Evolutionary conservation across 2,888 invertebrate species (phyloP).

Genomic region (Toxonevra muliebris): DNA sequence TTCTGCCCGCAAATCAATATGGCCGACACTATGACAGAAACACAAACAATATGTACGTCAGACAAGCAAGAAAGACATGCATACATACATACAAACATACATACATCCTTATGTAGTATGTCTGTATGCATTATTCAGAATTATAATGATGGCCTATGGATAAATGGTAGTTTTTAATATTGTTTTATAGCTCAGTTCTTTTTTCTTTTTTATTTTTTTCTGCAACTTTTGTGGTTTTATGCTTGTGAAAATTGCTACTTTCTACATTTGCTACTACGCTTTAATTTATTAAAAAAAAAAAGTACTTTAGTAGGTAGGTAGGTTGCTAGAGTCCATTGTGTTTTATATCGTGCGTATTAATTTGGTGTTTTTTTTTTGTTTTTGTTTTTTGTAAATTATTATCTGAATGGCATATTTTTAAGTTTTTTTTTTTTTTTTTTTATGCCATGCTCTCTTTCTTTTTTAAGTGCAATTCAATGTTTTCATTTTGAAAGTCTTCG

Average conservation of each 20-base stretch:
- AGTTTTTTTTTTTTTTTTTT: background rate
- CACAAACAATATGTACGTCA: conserved; percentile 25
- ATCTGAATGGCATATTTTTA: background rate
- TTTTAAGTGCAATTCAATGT: conserved; percentile 43
- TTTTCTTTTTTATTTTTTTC: background rate
- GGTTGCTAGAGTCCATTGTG: too few species aligned
- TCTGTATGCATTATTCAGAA: background rate
- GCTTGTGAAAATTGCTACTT: too few species aligned
- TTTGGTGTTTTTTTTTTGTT: background rate
- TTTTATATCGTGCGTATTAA: background rate
- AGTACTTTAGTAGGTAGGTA: too few species aligned
- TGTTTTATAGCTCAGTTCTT: background rate
- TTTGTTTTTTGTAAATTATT: too few species aligned
- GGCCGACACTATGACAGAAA: conserved; percentile 43
- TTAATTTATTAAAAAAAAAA: too few species aligned
- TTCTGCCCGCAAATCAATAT: conserved; percentile 49
- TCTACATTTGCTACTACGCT: too few species aligned
- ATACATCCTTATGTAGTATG: background rate
- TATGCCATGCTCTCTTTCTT: background rate
- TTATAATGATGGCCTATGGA: conserved; percentile 24
- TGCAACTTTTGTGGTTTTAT: conserved; percentile 2
- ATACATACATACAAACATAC: background rate
- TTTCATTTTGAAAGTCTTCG: conserved; percentile 27
- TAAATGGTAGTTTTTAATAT: background rate
- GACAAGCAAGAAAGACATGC: background rate